Evolutionary conservation across 2,797 vertebrate species (phyloP).

Genomic region (Alauda arvensis): DNA sequence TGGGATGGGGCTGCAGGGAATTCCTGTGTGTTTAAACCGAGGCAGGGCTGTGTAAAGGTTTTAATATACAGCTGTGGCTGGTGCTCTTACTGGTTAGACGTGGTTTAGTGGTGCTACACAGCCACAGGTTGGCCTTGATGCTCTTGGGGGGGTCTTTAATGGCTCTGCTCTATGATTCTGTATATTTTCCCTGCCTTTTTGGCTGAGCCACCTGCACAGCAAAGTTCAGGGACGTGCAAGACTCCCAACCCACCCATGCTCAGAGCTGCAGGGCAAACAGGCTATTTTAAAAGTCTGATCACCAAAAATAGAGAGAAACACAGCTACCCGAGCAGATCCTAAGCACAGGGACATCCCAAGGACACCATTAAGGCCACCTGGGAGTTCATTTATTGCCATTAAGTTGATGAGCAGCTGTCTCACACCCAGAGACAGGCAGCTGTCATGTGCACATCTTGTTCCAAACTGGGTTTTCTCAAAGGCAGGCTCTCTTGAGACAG

Average conservation of each 20-base stretch:
- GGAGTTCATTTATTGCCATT: slow-evolving; percentile 42
- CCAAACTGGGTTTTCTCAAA: background rate
- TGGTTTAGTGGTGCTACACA: background rate
- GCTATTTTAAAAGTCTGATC: background rate
- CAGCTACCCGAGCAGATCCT: background rate
- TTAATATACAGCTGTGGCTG: background rate
- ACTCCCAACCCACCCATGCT: background rate
- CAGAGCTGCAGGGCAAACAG: background rate
- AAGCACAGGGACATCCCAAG: background rate
- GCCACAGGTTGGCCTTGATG: background rate
- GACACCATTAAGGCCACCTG: background rate
- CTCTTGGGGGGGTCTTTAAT: background rate
- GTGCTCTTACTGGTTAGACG: background rate
- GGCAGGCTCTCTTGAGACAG: background rate
- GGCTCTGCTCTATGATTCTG: background rate
- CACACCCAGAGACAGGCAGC: background rate
- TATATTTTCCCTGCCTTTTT: background rate
- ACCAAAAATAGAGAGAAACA: background rate
- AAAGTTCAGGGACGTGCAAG: background rate
- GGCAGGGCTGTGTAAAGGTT: background rate
- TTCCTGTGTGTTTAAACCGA: background rate
- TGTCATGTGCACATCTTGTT: background rate
- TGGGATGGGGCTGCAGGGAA: background rate
- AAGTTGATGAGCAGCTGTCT: slow-evolving; percentile 17
- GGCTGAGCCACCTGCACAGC: background rate